Evolutionary conservation across 2,113 vertebrate genomes (phyloP), one percentile per base, ranked within the genome.

Genomic region (Arvicanthis niloticus): DNA sequence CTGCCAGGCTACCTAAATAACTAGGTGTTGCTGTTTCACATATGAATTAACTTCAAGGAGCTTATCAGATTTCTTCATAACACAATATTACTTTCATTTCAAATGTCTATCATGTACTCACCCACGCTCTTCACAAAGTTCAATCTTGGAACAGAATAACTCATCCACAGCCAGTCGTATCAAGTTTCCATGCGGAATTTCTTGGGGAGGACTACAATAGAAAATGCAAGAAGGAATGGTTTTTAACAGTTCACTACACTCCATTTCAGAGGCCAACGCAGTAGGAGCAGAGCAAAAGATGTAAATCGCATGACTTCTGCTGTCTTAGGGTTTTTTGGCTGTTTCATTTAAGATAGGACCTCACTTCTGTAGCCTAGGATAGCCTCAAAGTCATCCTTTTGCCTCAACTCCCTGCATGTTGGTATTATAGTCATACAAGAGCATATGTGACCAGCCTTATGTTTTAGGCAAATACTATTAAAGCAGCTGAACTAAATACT

Each of bases 161-260:
- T 98, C 98, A 84, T 99, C 99, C 93, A 99, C 98, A 67, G 99
- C 99, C 34, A 99, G 99, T 98, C 99, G 99, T 95, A 99, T 99
- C 56, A 99, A 98, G 97, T 99, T 99, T 98, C 98, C 98, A 93
- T 99, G 98, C 94, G 99, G 99, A 91, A 99, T 98, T 98, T 99
- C 99, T 81, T 99, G 98, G 85, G 99, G 99, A 96, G 99, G 99
- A 96, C 99, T 99, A 97, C 1, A 96, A 97, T 93, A 37, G 15
- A 94, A 96, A 97, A 96, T 70, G 17, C 68, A 97, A 88, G 16
- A 91, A 93, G 95, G 85, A 91, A 93, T 31, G 84, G 40, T 58
- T 91, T 90, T 93, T 88, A 86, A 78, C 37, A 91, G 7, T 13
- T 75, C 81, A 96, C 89, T 67, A 75, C 5, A 95, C 78, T 68